Conservation (phyloP, 2,797 vertebrate species). For the Syndactyla subalaris region DNA sequence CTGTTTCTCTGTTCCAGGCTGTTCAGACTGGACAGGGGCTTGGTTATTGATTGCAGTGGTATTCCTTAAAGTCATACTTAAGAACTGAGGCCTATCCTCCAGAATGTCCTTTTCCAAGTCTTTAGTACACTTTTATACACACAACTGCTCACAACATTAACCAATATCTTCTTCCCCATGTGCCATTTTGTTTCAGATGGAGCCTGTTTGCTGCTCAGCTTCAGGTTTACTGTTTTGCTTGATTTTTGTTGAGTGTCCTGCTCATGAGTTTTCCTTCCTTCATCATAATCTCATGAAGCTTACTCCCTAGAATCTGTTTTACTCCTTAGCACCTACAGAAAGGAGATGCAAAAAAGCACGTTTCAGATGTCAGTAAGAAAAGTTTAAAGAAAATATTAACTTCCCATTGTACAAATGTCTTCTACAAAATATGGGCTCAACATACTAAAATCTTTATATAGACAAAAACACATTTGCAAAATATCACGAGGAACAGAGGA, state of each 20-base stretch:
- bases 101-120: background rate
- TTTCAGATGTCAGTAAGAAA: background rate
- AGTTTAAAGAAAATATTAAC: background rate
- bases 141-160: background rate
- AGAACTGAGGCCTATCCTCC: background rate
- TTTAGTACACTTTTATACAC: background rate
- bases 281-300: background rate
- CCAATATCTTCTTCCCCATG: background rate
- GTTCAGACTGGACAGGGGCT: background rate
- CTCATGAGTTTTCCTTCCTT: background rate
- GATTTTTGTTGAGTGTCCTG: background rate
- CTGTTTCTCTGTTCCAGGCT: background rate
- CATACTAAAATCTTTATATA: background rate
- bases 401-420: background rate
- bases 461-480: background rate
- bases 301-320: background rate
- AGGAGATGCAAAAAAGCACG: background rate
- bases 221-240: background rate
- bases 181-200: background rate
- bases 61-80: background rate
- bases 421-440: background rate
- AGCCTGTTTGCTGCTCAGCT: background rate
- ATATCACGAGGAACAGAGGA: background rate
- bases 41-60: background rate
- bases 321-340: background rate